A percentile compares a stretch with the other conserved stretches of the same genome.
These are phyloP conservation scores for Tridacna crocea DNA, from an alignment of 2,888 invertebrate genomes.

Conservation along the genomic window DNA sequence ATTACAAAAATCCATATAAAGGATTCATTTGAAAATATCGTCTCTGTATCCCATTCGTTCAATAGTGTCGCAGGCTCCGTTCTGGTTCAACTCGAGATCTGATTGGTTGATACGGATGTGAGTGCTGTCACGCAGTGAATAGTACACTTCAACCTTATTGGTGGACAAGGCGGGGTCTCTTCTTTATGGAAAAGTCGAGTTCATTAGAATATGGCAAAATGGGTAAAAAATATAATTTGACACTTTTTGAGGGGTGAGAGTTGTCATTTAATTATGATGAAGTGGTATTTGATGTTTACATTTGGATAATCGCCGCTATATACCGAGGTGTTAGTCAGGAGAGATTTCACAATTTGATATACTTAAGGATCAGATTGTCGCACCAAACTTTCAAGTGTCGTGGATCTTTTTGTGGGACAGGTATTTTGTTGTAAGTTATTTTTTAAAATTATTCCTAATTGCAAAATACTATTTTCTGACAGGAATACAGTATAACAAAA, in stretches of 20 bases:
- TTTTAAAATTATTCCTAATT: too few species aligned
- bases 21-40: slow-evolving; percentile 12
- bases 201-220: slow-evolving; percentile 33
- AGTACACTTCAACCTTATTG: background rate
- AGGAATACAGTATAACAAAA: too few species aligned
- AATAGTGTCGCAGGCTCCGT: slow-evolving; percentile 9
- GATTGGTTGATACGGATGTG: slow-evolving; percentile 40
- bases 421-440: background rate
- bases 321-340: slow-evolving; percentile 27
- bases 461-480: too few species aligned
- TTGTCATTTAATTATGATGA: slow-evolving; percentile 60
- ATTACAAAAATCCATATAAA: slow-evolving; percentile 13
- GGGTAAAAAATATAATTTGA: slow-evolving; percentile 52
- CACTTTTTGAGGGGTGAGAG: slow-evolving; percentile 56
- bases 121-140: slow-evolving; percentile 12
- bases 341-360: slow-evolving; percentile 19
- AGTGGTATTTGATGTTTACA: slow-evolving; percentile 62
- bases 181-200: slow-evolving; percentile 10
- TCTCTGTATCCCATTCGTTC: slow-evolving; percentile 2
- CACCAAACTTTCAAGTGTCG: background rate
- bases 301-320: slow-evolving; percentile 42
- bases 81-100: background rate
- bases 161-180: slow-evolving; percentile 3
- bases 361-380: background rate
- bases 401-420: background rate